Percentiles rank a stretch among this genome's conserved stretches.
Evolutionary conservation across 2,113 vertebrate genomes (phyloP).

Genomic region (Sapayoa aenigma): DNA sequence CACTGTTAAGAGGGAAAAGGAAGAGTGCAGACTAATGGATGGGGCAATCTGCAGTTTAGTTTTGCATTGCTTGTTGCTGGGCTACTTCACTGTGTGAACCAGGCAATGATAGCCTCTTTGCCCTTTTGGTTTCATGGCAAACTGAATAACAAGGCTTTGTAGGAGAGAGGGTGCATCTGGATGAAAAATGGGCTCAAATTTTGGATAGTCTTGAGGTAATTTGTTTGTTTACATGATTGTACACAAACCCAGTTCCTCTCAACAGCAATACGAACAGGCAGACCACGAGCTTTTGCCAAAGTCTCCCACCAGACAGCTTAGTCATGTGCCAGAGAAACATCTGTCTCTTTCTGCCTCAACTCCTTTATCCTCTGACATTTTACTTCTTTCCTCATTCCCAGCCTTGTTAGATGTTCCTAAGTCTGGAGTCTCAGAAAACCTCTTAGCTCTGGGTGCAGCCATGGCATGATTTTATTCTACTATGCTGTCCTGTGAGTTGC

Average conservation of each 20-base stretch:
- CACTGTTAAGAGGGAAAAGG: neutral
- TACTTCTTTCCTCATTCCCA: neutral
- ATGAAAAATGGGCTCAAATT: constrained; percentile 21
- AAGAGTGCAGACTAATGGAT: constrained; percentile 6
- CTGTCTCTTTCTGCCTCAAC: constrained; percentile 31
- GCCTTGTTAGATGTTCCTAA: neutral
- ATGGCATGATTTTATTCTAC: neutral
- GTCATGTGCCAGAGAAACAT: constrained; percentile 42
- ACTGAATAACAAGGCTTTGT: neutral
- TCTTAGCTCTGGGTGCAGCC: neutral
- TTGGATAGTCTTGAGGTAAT: neutral
- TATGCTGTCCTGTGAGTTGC: neutral
- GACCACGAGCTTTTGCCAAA: neutral
- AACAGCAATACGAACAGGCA: neutral
- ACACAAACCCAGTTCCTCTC: constrained; percentile 20
- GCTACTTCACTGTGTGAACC: neutral
- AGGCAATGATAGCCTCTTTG: constrained; percentile 29
- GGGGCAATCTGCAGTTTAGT: neutral
- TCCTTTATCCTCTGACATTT: constrained; percentile 48
- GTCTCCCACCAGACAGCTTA: constrained; percentile 35
- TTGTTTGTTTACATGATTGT: constrained; percentile 40
- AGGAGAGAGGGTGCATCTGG: neutral
- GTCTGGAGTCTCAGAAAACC: neutral
- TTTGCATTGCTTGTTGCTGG: constrained; percentile 40
- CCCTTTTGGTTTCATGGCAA: constrained; percentile 47